Conservation (phyloP, 1,140 invertebrate species). For the Teleogryllus occipitalis region DNA sequence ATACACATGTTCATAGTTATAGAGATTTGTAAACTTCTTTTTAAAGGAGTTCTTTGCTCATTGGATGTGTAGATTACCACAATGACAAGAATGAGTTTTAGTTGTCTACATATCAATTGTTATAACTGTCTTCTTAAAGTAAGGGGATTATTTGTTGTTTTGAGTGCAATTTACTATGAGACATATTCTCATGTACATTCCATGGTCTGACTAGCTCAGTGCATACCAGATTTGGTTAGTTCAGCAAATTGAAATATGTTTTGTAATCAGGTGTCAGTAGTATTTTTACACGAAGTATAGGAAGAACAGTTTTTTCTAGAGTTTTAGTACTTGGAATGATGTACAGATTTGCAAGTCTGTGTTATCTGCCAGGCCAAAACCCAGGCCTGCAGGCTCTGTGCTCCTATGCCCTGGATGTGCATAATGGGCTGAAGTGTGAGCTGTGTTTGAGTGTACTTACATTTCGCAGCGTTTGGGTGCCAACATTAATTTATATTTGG, state of each 20-base stretch:
- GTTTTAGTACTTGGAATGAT: conserved; percentile 2
- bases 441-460: conserved; percentile 1
- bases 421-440: not conserved
- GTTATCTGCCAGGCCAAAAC: not conserved
- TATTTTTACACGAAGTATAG: not conserved
- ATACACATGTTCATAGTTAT: not conserved
- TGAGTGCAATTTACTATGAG: not conserved
- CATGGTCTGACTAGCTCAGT: conserved; percentile 3
- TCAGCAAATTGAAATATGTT: conserved; percentile 1
- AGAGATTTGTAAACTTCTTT: not conserved
- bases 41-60: not conserved
- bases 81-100: conserved; percentile 5
- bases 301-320: conserved; percentile 5
- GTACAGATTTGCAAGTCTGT: conserved; percentile 4
- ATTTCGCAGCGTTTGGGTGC: not conserved
- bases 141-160: conserved; percentile 5
- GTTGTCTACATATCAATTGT: not conserved
- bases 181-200: not conserved
- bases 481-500: not conserved
- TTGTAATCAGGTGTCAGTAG: not conserved
- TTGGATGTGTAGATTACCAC: conserved; percentile 1
- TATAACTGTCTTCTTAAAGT: conserved; percentile 1
- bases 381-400: not conserved
- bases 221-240: not conserved
- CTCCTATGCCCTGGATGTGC: not conserved